phyloP scores from a whole-genome alignment of 2,113 vertebrate species.

The Empidonax alnorum region DNA sequence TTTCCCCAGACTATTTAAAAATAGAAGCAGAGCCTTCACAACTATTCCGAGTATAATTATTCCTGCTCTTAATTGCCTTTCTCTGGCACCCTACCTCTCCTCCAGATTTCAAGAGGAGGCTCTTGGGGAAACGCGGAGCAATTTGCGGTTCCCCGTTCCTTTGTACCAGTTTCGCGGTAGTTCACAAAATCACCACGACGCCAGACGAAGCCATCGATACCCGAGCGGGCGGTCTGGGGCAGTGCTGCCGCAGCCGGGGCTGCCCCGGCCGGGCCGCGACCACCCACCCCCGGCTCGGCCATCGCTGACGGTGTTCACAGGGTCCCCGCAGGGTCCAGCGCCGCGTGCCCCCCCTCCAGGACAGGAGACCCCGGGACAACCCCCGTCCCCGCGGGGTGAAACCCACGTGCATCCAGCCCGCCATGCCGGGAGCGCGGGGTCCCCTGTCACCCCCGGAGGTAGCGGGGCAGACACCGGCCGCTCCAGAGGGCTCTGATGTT shows the following conservation, averaged over 20 bases:
- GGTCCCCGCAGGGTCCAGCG: background rate
- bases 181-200: background rate
- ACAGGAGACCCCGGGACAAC: background rate
- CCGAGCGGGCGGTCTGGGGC: background rate
- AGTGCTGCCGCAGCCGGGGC: background rate
- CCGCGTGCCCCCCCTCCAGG: background rate
- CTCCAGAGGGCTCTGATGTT: background rate
- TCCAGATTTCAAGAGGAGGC: constrained; percentile 44
- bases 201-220: background rate
- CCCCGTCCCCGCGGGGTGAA: background rate
- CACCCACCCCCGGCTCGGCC: background rate
- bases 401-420: background rate
- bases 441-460: background rate
- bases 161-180: constrained; percentile 31
- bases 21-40: constrained; percentile 21
- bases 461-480: no score
- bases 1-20: constrained; percentile 42
- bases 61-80: constrained; percentile 34
- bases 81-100: constrained; percentile 10
- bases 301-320: background rate
- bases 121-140: background rate
- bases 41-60: constrained; percentile 17
- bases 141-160: constrained; percentile 11
- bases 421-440: background rate
- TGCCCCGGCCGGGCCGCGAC: background rate